A percentile compares a stretch with the other conserved stretches of the same genome.
Conservation (phyloP, 2,888 invertebrate species). For the Drosophila macrothrix region DNA sequence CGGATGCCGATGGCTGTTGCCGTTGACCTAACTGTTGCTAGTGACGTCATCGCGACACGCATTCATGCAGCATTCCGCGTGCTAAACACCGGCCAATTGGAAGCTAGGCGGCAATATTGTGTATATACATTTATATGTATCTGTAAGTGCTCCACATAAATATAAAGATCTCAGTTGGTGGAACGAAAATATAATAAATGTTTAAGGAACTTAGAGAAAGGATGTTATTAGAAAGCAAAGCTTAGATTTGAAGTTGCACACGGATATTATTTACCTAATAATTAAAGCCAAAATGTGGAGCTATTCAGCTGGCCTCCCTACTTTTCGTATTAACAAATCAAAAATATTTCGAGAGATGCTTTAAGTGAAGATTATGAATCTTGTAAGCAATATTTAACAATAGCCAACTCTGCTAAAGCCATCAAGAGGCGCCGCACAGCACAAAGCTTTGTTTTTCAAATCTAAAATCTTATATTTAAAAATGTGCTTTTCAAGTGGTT, state of each 20-base stretch:
- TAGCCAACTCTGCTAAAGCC: background rate
- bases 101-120: background rate
- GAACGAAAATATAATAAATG: background rate
- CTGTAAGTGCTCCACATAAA: background rate
- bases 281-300: background rate
- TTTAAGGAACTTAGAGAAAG: background rate
- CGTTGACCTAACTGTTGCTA: constrained; percentile 69
- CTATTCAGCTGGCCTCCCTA: background rate
- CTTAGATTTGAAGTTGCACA: background rate
- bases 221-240: background rate
- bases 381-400: background rate
- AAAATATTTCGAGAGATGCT: background rate
- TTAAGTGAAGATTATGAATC: background rate
- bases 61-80: constrained; percentile 23
- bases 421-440: background rate
- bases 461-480: background rate
- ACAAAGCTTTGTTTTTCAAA: background rate
- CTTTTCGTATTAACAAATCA: background rate
- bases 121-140: background rate
- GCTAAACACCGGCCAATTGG: constrained; percentile 60
- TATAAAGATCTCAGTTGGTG: background rate
- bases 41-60: constrained; percentile 63
- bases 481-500: background rate
- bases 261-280: background rate
- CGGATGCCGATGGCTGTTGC: constrained; percentile 56